phyloP scores from a whole-genome alignment of 2,113 vertebrate genomes.

The Chlamydotis undulata region DNA sequence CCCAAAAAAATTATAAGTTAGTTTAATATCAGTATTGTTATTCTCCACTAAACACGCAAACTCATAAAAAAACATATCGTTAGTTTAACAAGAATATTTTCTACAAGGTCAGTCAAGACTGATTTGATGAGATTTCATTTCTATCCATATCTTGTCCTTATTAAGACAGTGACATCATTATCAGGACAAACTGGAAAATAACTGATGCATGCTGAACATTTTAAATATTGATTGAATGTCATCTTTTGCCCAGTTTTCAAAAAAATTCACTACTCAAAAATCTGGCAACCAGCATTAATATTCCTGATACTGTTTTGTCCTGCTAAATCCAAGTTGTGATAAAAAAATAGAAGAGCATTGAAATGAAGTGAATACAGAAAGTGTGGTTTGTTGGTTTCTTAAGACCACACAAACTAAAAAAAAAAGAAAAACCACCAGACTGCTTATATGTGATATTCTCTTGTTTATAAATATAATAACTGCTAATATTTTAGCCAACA shows the following conservation, averaged over 20 bases:
- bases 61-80: neutral
- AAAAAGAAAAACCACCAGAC: neutral
- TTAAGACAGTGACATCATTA: neutral
- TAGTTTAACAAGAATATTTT: neutral
- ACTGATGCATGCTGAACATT: neutral
- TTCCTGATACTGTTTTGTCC: neutral
- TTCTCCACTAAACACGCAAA: neutral
- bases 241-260: neutral
- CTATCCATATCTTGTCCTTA: neutral
- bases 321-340: neutral
- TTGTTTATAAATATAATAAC: neutral
- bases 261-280: neutral
- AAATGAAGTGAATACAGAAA: neutral
- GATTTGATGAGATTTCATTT: neutral
- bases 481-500: neutral
- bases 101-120: neutral
- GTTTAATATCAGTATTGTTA: neutral
- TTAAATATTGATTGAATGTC: neutral
- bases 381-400: neutral
- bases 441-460: neutral
- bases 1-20: neutral
- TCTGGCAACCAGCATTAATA: neutral
- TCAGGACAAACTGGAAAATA: neutral
- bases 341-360: neutral
- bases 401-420: neutral